Evolutionary conservation across 2,888 invertebrate species (phyloP).

Genomic region (Nowickia ferox): DNA sequence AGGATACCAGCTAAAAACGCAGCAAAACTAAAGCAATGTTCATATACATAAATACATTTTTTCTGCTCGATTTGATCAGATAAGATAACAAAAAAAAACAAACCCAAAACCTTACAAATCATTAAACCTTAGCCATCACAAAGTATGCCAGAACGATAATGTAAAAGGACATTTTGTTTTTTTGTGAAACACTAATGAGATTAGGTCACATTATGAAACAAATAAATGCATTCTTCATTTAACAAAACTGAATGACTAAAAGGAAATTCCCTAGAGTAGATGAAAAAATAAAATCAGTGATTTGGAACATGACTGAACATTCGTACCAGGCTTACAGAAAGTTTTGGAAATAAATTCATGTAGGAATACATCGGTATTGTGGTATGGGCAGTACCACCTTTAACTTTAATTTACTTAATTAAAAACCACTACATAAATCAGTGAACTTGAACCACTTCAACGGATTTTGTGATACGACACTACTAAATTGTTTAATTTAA

Average conservation of each 20-base stretch:
- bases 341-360: not conserved
- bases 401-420: conserved; percentile 26
- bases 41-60: not conserved
- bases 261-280: not conserved
- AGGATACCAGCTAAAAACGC: conserved; percentile 51
- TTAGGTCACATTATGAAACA: conserved; percentile 20
- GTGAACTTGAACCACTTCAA: conserved; percentile 55
- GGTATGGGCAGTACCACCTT: not conserved
- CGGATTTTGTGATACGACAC: conserved; percentile 46
- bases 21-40: conserved; percentile 35
- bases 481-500: conserved; percentile 46
- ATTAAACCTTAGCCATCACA: conserved; percentile 3
- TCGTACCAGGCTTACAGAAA: conserved; percentile 52
- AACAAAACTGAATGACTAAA: conserved; percentile 12
- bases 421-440: conserved; percentile 53
- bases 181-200: conserved; percentile 9
- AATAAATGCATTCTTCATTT: not conserved
- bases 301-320: conserved; percentile 57
- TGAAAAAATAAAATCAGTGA: conserved; percentile 48
- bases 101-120: conserved; percentile 11
- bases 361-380: not conserved
- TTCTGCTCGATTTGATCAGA: conserved; percentile 55
- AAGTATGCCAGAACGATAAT: not conserved
- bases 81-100: conserved; percentile 30
- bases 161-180: conserved; percentile 25